These are phyloP conservation scores for Nymphicus hollandicus DNA, from an alignment of 2,113 vertebrate genomes.

Conservation along the genomic window DNA sequence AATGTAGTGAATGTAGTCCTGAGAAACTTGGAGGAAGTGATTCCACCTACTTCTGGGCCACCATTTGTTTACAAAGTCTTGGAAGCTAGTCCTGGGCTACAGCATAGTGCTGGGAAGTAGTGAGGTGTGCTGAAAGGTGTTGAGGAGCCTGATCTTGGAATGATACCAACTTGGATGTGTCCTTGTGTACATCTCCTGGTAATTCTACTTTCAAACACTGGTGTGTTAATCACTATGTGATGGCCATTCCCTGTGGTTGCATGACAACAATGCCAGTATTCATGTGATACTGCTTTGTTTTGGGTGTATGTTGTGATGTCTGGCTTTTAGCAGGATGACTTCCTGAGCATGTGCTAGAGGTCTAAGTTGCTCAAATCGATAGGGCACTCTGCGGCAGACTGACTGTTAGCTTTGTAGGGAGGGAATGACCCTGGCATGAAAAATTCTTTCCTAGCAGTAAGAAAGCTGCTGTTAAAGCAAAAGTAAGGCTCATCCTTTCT, in stretches of 20 bases:
- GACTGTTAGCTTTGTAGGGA: not conserved
- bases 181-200: not conserved
- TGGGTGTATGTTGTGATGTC: not conserved
- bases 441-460: not conserved
- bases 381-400: not conserved
- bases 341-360: not conserved
- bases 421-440: not conserved
- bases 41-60: not conserved
- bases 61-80: not conserved
- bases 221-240: not conserved
- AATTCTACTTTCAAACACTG: not conserved
- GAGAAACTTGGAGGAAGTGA: not conserved
- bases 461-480: not conserved
- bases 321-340: not conserved
- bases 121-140: not conserved
- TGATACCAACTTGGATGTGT: not conserved
- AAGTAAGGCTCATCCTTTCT: not conserved
- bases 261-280: not conserved
- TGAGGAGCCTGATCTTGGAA: not conserved
- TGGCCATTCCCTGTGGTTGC: not conserved
- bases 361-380: not conserved
- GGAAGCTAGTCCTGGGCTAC: not conserved
- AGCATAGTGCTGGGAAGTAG: not conserved
- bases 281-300: not conserved
- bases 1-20: not conserved